Evolutionary conservation across 2,888 invertebrate genomes (phyloP).

Genomic region (Drosophila koepferae): DNA sequence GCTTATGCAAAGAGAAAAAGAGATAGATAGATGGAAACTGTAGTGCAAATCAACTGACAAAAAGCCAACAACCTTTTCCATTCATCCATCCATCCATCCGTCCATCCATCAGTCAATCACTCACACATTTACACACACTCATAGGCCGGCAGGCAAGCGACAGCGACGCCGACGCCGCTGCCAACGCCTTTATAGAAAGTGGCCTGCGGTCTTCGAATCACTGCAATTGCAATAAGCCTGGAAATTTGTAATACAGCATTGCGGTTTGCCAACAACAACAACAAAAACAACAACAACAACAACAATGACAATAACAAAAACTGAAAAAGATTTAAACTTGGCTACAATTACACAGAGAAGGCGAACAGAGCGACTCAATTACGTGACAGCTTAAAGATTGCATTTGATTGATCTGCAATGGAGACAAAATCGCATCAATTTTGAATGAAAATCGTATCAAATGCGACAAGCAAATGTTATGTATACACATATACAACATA

Average conservation of each 20-base stretch:
- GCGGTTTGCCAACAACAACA: slow-evolving; percentile 55
- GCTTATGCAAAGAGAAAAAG: slow-evolving; percentile 8
- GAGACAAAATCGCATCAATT: slow-evolving; percentile 63
- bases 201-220: slow-evolving; percentile 62
- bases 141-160: not conserved
- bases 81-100: slow-evolving; percentile 44
- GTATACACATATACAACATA: slow-evolving; percentile 26
- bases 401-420: slow-evolving; percentile 69
- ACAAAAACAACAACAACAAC: too few relatives aligned
- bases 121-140: slow-evolving; percentile 13
- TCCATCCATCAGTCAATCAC: slow-evolving; percentile 57
- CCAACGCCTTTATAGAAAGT: slow-evolving; percentile 75
- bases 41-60: slow-evolving; percentile 53
- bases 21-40: slow-evolving; percentile 7
- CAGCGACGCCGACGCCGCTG: too few relatives aligned
- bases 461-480: slow-evolving; percentile 55
- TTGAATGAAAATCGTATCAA: slow-evolving; percentile 48
- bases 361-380: slow-evolving; percentile 68
- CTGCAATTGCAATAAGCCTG: slow-evolving; percentile 70
- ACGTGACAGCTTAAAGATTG: slow-evolving; percentile 61
- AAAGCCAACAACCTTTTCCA: slow-evolving; percentile 69
- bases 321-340: slow-evolving; percentile 33
- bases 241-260: slow-evolving; percentile 68
- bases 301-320: slow-evolving; percentile 19
- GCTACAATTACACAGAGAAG: slow-evolving; percentile 63